Base-by-base conservation (phyloP, 2,888 invertebrate species). In the Tenthredo distinguenda region DNA sequence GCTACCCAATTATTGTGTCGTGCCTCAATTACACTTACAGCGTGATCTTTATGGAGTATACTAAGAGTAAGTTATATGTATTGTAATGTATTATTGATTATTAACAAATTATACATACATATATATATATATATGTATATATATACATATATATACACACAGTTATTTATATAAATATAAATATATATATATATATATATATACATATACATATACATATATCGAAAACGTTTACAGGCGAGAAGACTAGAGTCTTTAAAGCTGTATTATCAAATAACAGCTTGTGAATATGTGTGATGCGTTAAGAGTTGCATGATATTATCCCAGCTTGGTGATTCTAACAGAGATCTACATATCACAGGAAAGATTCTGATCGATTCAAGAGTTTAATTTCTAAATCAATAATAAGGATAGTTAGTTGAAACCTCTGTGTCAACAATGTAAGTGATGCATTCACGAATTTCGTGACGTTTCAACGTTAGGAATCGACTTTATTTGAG, bases 1-100 rank as follows among this genome's bases (percentile, higher is more conserved):
- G 65, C 90, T 84, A 89, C 87, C 89, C 89, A 88, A 87, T 87
- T 85, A 86, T 86, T 86, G 87, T 84, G 65, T 84, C 43, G 68
- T 83, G 83, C 83, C 68, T 81, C 21, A 77, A 21, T 74, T 43
- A 43, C 43, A 74, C 43, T 74, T 74, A 74, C 40, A 43, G 40
- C 21, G 74, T 74, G 74, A 74, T 43, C 34, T 68, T 68, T 68
- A 31, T 68, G 68, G 26, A 34, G 34, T 62, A 62, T 62, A 62
- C 62, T 62, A 26, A 2, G 62, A 26, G 55, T 62, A 26, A 62
- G 62, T 62, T 62, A 62, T 62, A 62, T 62, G 62, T 62, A 12
- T 26, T 62, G 21, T 68, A 68, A 68, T 68, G 68, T 68, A 68
- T 68, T 68, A 34, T 68, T 68, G 31, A 68, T 68, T 62, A 7